These are phyloP conservation scores for Nematostella vectensis DNA, from an alignment of 92 coral and sea anemone genomes.

Conservation along the genomic window DNA sequence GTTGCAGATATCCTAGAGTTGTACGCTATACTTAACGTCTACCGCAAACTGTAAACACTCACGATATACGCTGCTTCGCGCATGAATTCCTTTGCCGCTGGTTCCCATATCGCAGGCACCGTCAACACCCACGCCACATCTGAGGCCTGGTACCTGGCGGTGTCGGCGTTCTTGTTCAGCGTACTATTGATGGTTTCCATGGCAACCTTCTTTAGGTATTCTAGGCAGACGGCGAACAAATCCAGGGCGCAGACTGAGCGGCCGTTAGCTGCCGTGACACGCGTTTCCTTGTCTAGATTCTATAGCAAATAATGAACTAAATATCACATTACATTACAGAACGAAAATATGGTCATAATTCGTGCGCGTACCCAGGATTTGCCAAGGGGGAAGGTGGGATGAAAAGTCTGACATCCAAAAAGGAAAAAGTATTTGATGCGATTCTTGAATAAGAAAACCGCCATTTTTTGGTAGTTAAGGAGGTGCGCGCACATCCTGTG, in stretches of 20 bases:
- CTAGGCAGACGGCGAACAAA: slow-evolving; percentile 51
- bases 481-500: too few relatives aligned
- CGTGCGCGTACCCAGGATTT: too few relatives aligned
- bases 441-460: too few relatives aligned
- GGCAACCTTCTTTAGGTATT: slow-evolving; percentile 48
- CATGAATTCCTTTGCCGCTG: slow-evolving; percentile 67
- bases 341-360: too few relatives aligned
- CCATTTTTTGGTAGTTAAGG: too few relatives aligned
- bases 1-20: too few relatives aligned
- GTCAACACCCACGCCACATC: slow-evolving; percentile 65
- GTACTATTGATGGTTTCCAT: slow-evolving; percentile 47
- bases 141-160: slow-evolving; percentile 19
- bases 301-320: slow-evolving; percentile 2
- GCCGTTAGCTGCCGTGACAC: slow-evolving; percentile 49
- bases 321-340: too few relatives aligned
- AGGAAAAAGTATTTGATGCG: too few relatives aligned
- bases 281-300: slow-evolving; percentile 45
- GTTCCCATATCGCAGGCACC: slow-evolving; percentile 73
- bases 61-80: slow-evolving; percentile 65
- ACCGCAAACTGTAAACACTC: too few relatives aligned
- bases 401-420: too few relatives aligned
- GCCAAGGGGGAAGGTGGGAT: too few relatives aligned
- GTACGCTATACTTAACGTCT: too few relatives aligned
- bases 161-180: slow-evolving; percentile 20
- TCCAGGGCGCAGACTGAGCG: slow-evolving; percentile 48